Percentiles rank a stretch among this genome's conserved stretches.
phyloP scores from a whole-genome alignment of 2,797 vertebrate species.

The Hoplostethus mediterraneus region DNA sequence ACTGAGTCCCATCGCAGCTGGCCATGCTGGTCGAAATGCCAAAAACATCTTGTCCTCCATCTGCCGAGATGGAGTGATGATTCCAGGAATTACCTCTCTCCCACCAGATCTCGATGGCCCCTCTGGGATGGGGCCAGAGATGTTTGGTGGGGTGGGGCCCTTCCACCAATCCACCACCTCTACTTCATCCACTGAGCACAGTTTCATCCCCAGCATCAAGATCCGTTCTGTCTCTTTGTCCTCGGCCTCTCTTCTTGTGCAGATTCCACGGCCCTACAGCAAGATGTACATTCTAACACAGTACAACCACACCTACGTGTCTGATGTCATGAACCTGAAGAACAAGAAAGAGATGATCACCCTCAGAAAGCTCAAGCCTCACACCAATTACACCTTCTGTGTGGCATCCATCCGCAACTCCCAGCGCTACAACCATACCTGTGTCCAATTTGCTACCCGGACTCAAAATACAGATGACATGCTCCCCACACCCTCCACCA shows the following conservation, averaged over 20 bases:
- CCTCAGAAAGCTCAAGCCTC: slow-evolving; percentile 92
- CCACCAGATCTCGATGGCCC: slow-evolving; percentile 90
- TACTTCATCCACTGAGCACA: slow-evolving; percentile 87
- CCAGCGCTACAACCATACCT: slow-evolving; percentile 96
- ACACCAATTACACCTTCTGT: slow-evolving; percentile 97
- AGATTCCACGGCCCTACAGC: slow-evolving; percentile 95
- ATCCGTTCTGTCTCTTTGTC: slow-evolving; percentile 93
- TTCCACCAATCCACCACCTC: slow-evolving; percentile 91
- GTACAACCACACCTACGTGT: slow-evolving; percentile 95
- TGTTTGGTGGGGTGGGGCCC: slow-evolving; percentile 80
- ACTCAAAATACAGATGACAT: slow-evolving; percentile 87
- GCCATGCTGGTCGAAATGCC: slow-evolving; percentile 91
- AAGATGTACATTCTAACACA: slow-evolving; percentile 99
- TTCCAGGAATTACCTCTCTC: slow-evolving; percentile 90
- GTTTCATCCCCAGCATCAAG: slow-evolving; percentile 92
- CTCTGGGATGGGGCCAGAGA: slow-evolving; percentile 90
- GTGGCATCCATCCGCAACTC: slow-evolving; percentile 97
- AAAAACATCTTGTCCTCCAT: slow-evolving; percentile 93
- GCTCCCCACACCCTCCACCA: slow-evolving; percentile 92
- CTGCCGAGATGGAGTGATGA: slow-evolving; percentile 93
- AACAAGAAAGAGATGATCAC: slow-evolving; percentile 96
- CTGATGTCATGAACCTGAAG: slow-evolving; percentile 95
- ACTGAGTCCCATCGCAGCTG: slow-evolving; percentile 90
- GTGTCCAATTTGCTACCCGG: slow-evolving; percentile 92
- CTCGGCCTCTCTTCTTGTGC: slow-evolving; percentile 92